Percentiles rank a stretch among this genome's conserved stretches.
These are phyloP conservation scores for Alsophila aescularia DNA, from an alignment of 2,888 invertebrate species.

Conservation along the genomic window DNA sequence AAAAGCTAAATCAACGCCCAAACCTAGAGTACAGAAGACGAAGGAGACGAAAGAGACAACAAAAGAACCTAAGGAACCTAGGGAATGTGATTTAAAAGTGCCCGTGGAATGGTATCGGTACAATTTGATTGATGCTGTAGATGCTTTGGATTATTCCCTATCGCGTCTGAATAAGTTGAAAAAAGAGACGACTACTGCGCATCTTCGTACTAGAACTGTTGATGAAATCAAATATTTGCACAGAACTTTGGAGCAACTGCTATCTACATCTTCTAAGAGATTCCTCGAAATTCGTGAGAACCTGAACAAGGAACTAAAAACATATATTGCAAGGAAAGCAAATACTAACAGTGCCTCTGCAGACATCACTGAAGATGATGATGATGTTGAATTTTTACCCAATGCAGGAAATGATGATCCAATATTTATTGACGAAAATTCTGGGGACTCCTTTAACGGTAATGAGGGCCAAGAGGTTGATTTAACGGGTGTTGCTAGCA, in stretches of 20 bases:
- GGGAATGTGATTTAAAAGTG: conserved; percentile 65
- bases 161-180: conserved; percentile 80
- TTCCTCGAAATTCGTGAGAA: conserved; percentile 83
- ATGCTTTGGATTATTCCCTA: conserved; percentile 83
- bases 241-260: conserved; percentile 80
- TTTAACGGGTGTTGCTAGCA: conserved; percentile 66
- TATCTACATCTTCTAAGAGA: conserved; percentile 81
- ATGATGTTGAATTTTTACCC: conserved; percentile 73
- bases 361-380: conserved; percentile 56
- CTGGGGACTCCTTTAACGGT: conserved; percentile 65
- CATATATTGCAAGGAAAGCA: conserved; percentile 71
- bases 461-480: conserved; percentile 67
- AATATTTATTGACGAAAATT: conserved; percentile 81
- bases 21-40: conserved; percentile 33
- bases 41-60: conserved; percentile 6
- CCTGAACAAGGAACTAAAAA: conserved; percentile 81
- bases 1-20: conserved; percentile 34
- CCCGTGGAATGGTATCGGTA: conserved; percentile 85
- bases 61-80: conserved; percentile 29
- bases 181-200: conserved; percentile 71
- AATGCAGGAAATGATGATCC: conserved; percentile 72
- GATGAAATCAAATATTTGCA: conserved; percentile 82
- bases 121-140: conserved; percentile 82
- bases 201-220: conserved; percentile 73
- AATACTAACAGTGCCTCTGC: conserved; percentile 15